These are phyloP conservation scores for Geotrupes spiniger DNA, from an alignment of 2,888 invertebrate species.

Conservation along the genomic window DNA sequence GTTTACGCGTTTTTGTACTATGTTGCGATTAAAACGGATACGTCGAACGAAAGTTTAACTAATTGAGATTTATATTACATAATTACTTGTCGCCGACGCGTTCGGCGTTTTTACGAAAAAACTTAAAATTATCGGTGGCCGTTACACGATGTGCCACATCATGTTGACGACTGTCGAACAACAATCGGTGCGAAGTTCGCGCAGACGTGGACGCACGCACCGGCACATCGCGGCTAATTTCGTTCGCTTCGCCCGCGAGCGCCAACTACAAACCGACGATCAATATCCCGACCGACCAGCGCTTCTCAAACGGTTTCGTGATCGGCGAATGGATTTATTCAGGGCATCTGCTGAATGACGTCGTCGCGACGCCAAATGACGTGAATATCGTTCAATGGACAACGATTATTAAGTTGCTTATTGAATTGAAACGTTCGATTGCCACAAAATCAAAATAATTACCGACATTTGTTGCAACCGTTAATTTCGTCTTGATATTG, in stretches of 20 bases:
- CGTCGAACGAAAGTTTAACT: slow-evolving; percentile 44
- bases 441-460: no score
- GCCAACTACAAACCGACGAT: slow-evolving; percentile 34
- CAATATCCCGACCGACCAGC: slow-evolving; percentile 20
- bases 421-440: no score
- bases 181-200: slow-evolving; percentile 35
- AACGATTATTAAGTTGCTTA: no score
- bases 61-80: slow-evolving; percentile 48
- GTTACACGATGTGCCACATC: slow-evolving; percentile 53
- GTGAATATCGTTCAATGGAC: no score
- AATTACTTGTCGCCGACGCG: slow-evolving; percentile 47
- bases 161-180: slow-evolving; percentile 50
- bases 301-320: no score
- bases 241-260: slow-evolving; percentile 26
- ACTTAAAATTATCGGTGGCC: slow-evolving; percentile 51
- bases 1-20: slow-evolving; percentile 50
- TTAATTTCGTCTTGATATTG: no score
- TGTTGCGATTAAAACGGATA: slow-evolving; percentile 46
- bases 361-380: no score
- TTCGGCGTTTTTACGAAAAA: slow-evolving; percentile 47
- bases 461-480: no score
- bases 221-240: slow-evolving; percentile 22
- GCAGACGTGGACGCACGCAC: slow-evolving; percentile 19
- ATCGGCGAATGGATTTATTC: no score
- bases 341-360: no score